These are phyloP conservation scores for Salvelinus namaycush DNA, from an alignment of 2,113 vertebrate genomes.

Conservation along the genomic window DNA sequence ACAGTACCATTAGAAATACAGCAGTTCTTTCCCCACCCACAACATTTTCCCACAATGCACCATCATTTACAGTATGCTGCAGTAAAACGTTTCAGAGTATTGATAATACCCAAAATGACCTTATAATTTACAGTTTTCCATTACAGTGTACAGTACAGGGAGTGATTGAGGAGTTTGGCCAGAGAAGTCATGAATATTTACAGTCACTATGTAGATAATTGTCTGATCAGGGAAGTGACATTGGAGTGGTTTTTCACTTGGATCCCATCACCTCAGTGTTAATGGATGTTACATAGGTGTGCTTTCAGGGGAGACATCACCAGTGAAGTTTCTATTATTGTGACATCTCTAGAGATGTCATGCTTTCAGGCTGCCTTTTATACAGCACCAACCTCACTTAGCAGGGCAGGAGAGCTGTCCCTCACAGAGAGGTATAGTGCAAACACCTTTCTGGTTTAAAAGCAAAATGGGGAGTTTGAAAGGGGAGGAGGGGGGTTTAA, in stretches of 20 bases:
- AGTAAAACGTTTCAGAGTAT: no score
- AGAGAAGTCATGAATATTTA: background rate
- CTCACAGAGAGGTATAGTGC: conserved; percentile 12
- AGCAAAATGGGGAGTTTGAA: conserved; percentile 46
- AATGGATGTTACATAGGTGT: conserved; percentile 70
- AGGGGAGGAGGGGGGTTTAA: conserved; percentile 39
- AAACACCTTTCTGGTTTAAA: conserved; percentile 45
- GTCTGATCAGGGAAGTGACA: conserved; percentile 23
- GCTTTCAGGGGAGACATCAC: conserved; percentile 71
- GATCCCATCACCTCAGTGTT: conserved; percentile 62
- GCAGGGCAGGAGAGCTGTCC: conserved; percentile 40
- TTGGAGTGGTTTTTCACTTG: conserved; percentile 33
- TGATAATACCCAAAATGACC: no score
- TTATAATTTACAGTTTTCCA: no score
- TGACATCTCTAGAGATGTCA: conserved; percentile 64
- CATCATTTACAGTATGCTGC: no score
- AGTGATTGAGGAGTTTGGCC: background rate
- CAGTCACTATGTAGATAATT: conserved; percentile 14
- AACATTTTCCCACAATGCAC: no score
- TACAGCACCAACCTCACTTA: conserved; percentile 58
- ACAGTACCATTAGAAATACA: no score
- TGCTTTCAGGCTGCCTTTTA: conserved; percentile 38
- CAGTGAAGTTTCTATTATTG: conserved; percentile 71
- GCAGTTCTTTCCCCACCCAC: no score
- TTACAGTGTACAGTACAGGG: no score